Evolutionary conservation across 2,888 invertebrate species (phyloP).

Genomic region (Meiosimyza decipiens): DNA sequence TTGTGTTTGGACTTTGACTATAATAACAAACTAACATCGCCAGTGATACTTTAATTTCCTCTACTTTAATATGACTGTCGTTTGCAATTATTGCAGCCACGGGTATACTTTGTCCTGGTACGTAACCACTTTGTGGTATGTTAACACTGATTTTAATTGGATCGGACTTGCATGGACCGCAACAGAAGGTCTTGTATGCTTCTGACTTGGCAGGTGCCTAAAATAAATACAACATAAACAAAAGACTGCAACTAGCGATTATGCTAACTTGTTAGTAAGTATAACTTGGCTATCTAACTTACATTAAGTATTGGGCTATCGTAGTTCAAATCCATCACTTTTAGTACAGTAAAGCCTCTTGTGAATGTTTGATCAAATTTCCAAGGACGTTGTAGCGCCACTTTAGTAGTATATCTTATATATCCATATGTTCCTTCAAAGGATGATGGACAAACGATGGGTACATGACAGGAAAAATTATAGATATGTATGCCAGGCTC

Average conservation of each 20-base stretch:
- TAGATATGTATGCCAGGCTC: constrained; percentile 68
- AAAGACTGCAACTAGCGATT: no score
- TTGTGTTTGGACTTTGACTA: constrained; percentile 46
- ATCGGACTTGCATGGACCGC: constrained; percentile 56
- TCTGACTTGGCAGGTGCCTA: constrained; percentile 55
- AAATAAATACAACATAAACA: neutral
- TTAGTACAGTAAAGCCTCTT: constrained; percentile 81
- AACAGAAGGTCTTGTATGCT: constrained; percentile 54
- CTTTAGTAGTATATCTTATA: constrained; percentile 72
- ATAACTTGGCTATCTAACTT: constrained; percentile 25
- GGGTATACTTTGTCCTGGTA: constrained; percentile 60
- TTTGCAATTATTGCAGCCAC: constrained; percentile 70
- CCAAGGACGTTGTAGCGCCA: constrained; percentile 84
- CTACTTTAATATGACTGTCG: constrained; percentile 69
- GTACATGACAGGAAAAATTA: constrained; percentile 68
- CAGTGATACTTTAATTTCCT: constrained; percentile 51
- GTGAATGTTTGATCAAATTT: constrained; percentile 77
- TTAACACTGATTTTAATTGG: constrained; percentile 54
- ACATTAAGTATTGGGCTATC: constrained; percentile 48
- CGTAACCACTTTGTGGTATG: constrained; percentile 60
- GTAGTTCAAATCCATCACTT: constrained; percentile 77
- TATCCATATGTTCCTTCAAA: constrained; percentile 69
- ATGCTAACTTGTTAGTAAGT: neutral
- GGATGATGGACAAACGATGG: constrained; percentile 68
- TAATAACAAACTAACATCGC: constrained; percentile 56